Evolutionary conservation across 1,140 invertebrate species (phyloP).

Genomic region (Formica exsecta): DNA sequence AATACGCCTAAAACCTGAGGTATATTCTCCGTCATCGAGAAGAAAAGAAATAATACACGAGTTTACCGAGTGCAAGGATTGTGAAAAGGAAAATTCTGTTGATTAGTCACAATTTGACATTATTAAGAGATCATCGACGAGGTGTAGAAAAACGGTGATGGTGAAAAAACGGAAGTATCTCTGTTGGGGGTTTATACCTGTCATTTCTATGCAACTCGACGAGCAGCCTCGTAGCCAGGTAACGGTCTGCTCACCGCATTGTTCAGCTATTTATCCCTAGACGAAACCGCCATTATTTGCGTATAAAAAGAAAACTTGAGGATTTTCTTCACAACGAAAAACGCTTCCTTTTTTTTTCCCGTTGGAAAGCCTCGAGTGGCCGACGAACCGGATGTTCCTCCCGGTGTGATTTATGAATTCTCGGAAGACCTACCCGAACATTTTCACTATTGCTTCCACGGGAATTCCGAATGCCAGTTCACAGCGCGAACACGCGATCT

Average conservation of each 20-base stretch:
- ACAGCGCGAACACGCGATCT: conserved; percentile 15
- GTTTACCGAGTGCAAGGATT: not conserved
- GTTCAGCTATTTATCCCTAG: conserved; percentile 64
- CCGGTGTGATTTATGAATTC: conserved; percentile 40
- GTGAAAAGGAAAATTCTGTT: conserved; percentile 52
- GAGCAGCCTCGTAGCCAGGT: conserved; percentile 55
- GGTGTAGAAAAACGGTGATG: not conserved
- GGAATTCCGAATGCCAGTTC: not conserved
- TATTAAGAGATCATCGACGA: conserved; percentile 62
- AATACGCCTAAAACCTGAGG: not conserved
- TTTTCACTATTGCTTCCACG: conserved; percentile 24
- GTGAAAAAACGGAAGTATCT: conserved; percentile 56
- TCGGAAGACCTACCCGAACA: conserved; percentile 15
- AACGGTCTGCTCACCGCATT: conserved; percentile 69
- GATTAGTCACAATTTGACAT: conserved; percentile 66
- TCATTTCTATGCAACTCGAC: conserved; percentile 51
- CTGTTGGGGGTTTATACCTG: conserved; percentile 66
- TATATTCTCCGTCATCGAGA: not conserved
- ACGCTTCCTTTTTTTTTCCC: not conserved
- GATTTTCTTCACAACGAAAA: conserved; percentile 53
- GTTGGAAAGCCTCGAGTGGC: conserved; percentile 13
- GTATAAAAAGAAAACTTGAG: conserved; percentile 5
- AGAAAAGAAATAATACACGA: not conserved
- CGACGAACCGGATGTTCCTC: conserved; percentile 38
- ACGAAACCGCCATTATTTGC: conserved; percentile 56